A percentile compares a stretch with the other conserved stretches of the same genome.
Conservation (phyloP, 2,113 vertebrate genomes). For the Antigone vipio region DNA sequence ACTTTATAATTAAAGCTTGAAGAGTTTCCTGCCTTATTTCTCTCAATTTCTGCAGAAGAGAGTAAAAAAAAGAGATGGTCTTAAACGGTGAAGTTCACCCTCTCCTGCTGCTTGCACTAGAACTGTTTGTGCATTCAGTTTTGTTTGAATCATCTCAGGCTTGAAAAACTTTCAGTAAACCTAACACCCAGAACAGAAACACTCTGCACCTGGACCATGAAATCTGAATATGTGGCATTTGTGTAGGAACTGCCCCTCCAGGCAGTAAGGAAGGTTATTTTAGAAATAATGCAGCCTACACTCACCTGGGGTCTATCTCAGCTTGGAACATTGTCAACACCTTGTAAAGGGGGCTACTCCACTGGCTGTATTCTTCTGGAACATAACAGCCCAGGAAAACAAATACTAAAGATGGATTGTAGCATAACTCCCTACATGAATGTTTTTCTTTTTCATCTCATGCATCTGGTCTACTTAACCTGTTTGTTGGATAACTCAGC, state of each 20-base stretch:
- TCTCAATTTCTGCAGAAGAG: not conserved
- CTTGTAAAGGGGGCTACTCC: not conserved
- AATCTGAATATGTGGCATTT: not conserved
- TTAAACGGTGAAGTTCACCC: not conserved
- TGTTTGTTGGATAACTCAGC: not conserved
- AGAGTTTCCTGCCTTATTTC: not conserved
- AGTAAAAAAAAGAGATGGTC: not conserved
- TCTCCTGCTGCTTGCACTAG: not conserved
- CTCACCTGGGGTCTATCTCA: not conserved
- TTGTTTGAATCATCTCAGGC: not conserved
- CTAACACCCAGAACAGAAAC: not conserved
- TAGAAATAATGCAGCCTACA: not conserved
- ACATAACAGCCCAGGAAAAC: not conserved
- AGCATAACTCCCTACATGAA: not conserved
- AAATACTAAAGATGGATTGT: not conserved
- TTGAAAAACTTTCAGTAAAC: not conserved
- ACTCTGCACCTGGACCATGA: not conserved
- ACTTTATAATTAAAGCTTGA: slow-evolving; percentile 1
- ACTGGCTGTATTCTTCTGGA: not conserved
- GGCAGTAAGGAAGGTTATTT: rapidly evolving
- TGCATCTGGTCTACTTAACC: not conserved
- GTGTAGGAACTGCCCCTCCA: not conserved
- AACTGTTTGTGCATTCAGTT: not conserved
- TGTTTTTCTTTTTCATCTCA: not conserved
- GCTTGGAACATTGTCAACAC: not conserved